These are phyloP conservation scores for Potamilus streckersoni DNA, from an alignment of 1,140 invertebrate species.

Conservation along the genomic window DNA sequence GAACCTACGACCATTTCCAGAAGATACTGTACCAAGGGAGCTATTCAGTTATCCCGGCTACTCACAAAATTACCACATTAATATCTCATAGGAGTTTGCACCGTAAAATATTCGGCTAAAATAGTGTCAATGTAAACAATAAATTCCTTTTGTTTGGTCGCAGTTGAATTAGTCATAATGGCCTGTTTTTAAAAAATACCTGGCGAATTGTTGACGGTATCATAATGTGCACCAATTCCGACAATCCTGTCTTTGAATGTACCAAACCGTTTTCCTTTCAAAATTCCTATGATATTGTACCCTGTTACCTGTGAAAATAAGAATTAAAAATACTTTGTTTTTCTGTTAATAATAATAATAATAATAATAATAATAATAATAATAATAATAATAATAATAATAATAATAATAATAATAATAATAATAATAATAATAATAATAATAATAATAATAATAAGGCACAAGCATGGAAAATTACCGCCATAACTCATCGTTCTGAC, in stretches of 20 bases:
- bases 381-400: no score
- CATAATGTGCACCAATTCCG: conserved; percentile 28
- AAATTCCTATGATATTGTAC: conserved; percentile 24
- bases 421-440: no score
- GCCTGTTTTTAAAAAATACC: not conserved
- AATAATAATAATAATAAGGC: not conserved
- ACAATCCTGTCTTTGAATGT: conserved; percentile 17
- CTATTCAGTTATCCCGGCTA: no score
- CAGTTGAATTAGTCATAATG: no score
- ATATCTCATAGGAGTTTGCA: no score
- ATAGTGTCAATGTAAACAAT: no score
- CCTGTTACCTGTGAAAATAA: conserved; percentile 20
- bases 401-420: not conserved
- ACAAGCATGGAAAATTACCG: not conserved
- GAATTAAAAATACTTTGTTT: not conserved
- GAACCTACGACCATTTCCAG: no score
- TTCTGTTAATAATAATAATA: not conserved
- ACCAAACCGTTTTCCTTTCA: conserved; percentile 27
- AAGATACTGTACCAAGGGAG: no score
- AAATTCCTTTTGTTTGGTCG: no score
- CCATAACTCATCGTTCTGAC: not conserved
- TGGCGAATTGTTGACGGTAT: conserved; percentile 22
- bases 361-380: no score
- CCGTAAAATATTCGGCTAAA: no score
- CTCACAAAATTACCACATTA: no score